phyloP scores from a whole-genome alignment of 1,140 invertebrate genomes.

The Arctopsyche grandis region DNA sequence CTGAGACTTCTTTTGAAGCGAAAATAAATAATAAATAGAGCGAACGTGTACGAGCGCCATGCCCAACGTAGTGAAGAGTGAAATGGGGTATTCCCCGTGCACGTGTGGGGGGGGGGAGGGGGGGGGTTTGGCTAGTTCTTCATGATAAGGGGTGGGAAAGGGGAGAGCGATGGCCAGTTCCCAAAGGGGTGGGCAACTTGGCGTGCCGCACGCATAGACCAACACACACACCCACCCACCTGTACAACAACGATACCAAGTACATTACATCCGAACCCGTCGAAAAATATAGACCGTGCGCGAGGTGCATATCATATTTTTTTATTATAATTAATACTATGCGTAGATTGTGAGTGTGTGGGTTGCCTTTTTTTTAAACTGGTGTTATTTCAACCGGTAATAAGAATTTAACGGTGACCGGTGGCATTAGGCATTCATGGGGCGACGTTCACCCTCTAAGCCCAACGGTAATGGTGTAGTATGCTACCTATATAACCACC shows the following conservation, averaged over 20 bases:
- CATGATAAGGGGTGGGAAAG: background rate
- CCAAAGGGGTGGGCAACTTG: conserved; percentile 29
- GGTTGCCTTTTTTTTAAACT: background rate
- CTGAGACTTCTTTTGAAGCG: background rate
- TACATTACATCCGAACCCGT: background rate
- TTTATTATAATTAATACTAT: background rate
- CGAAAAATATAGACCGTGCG: background rate
- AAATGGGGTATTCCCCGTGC: background rate
- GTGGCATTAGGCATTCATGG: conserved; percentile 49
- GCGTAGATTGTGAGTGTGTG: background rate
- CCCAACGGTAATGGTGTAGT: conserved; percentile 14
- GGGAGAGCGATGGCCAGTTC: background rate
- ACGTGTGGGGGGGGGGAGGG: background rate
- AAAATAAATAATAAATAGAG: conserved; percentile 35
- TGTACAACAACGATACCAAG: background rate
- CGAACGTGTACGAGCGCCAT: background rate
- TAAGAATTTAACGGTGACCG: conserved; percentile 48
- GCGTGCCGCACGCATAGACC: conserved; percentile 41
- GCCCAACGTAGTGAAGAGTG: background rate
- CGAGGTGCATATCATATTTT: background rate
- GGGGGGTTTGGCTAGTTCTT: conserved; percentile 14
- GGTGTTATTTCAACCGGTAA: conserved; percentile 47
- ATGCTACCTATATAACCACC: background rate
- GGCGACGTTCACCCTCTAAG: conserved; percentile 30
- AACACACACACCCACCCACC: conserved; percentile 33